Conservation (phyloP, 23 tunicate species). For the Diplosoma virens region DNA sequence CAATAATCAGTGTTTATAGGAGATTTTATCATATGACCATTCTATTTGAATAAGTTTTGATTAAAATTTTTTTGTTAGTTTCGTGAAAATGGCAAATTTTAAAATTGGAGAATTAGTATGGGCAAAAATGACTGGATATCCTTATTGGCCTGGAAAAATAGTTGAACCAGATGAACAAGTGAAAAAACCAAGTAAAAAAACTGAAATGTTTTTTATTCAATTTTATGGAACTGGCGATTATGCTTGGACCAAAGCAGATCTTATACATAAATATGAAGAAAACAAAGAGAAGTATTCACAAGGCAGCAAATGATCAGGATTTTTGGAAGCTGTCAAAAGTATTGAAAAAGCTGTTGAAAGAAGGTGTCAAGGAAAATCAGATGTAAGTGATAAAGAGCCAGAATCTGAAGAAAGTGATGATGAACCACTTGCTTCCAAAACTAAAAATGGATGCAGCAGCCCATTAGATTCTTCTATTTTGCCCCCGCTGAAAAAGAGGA, state of each 20-base stretch:
- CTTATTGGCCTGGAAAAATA: constrained; percentile 80
- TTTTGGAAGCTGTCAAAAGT: constrained; percentile 69
- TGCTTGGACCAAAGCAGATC: constrained; percentile 90
- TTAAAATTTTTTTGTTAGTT: too few species aligned
- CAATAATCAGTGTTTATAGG: too few species aligned
- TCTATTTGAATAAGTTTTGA: too few species aligned
- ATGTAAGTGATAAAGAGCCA: constrained; percentile 56
- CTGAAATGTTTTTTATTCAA: constrained; percentile 61
- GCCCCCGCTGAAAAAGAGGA: constrained; percentile 38
- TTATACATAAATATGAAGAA: constrained; percentile 61
- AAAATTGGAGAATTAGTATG: too few species aligned
- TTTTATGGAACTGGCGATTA: constrained; percentile 88
- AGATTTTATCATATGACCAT: too few species aligned
- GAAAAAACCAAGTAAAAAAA: constrained; percentile 73
- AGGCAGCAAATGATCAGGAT: constrained; percentile 40
- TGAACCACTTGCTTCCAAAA: constrained; percentile 56
- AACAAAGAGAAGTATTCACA: constrained; percentile 41
- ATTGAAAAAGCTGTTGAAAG: constrained; percentile 62
- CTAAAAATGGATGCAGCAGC: constrained; percentile 33
- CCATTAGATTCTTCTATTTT: neutral
- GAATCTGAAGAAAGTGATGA: constrained; percentile 56
- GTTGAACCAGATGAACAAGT: constrained; percentile 60
- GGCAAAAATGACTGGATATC: constrained; percentile 88
- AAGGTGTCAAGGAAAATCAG: constrained; percentile 55
- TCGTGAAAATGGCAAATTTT: too few species aligned